A percentile compares a stretch with the other conserved stretches of the same genome.
Evolutionary conservation across 2,888 invertebrate genomes (phyloP).

Genomic region (Parnassius mnemosyne): DNA sequence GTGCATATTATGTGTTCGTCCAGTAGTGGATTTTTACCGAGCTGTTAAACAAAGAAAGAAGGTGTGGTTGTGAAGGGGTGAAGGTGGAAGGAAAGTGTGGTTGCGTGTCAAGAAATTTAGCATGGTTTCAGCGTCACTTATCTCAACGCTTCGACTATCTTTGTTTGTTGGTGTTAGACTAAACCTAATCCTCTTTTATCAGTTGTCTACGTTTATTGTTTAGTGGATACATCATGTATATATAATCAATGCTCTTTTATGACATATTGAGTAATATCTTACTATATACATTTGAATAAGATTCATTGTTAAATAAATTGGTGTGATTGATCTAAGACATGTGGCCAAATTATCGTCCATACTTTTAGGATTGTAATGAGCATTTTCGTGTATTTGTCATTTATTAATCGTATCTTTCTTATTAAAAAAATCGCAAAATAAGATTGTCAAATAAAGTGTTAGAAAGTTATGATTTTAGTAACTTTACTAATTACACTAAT

Average conservation of each 20-base stretch:
- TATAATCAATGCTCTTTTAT: no score
- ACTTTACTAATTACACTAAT: slow-evolving; percentile 6
- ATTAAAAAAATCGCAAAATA: background rate
- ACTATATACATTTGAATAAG: background rate
- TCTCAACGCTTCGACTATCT: background rate
- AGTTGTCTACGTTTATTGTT: background rate
- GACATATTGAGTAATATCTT: no score
- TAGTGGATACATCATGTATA: background rate
- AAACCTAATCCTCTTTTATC: background rate
- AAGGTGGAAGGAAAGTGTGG: no score
- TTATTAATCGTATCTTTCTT: slow-evolving; percentile 27
- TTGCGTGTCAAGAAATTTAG: no score
- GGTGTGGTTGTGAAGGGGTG: no score
- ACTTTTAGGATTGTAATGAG: slow-evolving; percentile 38
- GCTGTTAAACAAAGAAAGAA: no score
- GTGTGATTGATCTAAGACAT: slow-evolving; percentile 47
- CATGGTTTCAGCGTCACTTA: background rate
- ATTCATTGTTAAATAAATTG: slow-evolving; percentile 9
- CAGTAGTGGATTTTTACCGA: no score
- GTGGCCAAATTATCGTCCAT: slow-evolving; percentile 79
- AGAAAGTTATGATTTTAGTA: slow-evolving; percentile 20
- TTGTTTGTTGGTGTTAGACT: background rate
- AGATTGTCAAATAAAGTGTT: slow-evolving; percentile 15
- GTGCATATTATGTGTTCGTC: no score
- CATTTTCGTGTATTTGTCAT: slow-evolving; percentile 31